Percentiles rank a stretch among this genome's conserved stretches.
phyloP scores from a whole-genome alignment of 1,140 invertebrate species.

The Brachionus sp. region DNA sequence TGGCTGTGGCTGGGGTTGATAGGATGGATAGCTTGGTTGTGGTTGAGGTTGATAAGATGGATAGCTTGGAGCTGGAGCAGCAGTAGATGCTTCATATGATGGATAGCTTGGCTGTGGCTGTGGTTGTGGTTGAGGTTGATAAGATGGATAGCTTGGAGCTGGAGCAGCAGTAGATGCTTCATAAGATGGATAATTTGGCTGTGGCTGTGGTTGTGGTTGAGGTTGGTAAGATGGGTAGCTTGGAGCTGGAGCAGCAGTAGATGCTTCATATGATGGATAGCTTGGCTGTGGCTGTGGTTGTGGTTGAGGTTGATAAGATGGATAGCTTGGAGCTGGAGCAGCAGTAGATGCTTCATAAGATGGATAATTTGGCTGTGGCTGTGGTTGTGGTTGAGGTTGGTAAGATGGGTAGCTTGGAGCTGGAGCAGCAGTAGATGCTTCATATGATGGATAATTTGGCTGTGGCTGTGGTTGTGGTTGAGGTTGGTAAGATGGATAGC shows the following conservation, averaged over 20 bases:
- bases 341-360: not conserved
- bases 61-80: too few relatives aligned
- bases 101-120: not conserved
- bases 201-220: not conserved
- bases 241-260: too few relatives aligned
- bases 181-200: not conserved
- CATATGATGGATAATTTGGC: not conserved
- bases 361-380: not conserved
- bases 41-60: not conserved
- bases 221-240: slow-evolving; percentile 7
- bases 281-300: slow-evolving; percentile 4
- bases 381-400: not conserved
- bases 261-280: slow-evolving; percentile 4
- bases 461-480: not conserved
- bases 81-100: not conserved
- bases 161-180: too few relatives aligned
- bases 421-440: not conserved
- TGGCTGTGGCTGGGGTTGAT: too few relatives aligned
- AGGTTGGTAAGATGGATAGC: not conserved
- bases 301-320: not conserved
- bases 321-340: too few relatives aligned
- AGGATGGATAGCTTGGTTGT: not conserved
- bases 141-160: too few relatives aligned
- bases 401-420: not conserved
- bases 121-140: not conserved